Conservation (phyloP, 2,797 vertebrate species). For the Mormyrus hasselquistii region DNA sequence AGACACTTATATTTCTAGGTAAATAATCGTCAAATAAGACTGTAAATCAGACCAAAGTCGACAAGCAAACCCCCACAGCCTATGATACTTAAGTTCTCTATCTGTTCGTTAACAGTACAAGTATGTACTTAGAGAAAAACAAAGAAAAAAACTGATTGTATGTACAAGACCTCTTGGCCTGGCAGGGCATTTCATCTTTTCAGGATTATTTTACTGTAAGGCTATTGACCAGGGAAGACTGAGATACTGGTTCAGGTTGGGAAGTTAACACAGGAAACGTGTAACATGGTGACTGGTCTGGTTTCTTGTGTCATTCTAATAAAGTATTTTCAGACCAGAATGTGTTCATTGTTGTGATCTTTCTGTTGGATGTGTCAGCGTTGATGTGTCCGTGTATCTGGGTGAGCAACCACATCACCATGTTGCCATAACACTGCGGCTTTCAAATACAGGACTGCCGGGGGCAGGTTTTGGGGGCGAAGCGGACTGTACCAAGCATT, state of each 20-base stretch:
- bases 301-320: conserved; percentile 48
- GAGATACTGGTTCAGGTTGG: conserved; percentile 39
- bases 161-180: conserved; percentile 77
- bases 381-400: background rate
- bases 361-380: background rate
- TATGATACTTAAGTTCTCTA: conserved; percentile 76
- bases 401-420: background rate
- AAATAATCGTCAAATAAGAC: conserved; percentile 27
- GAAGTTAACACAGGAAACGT: conserved; percentile 36
- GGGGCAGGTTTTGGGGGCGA: background rate
- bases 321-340: conserved; percentile 44
- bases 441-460: background rate
- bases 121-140: conserved; percentile 64
- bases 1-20: conserved; percentile 32
- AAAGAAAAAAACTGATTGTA: conserved; percentile 65
- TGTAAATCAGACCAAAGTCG: conserved; percentile 37
- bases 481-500: background rate
- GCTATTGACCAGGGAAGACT: conserved; percentile 15
- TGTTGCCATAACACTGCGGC: conserved; percentile 28
- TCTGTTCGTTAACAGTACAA: conserved; percentile 80
- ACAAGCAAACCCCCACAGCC: conserved; percentile 67
- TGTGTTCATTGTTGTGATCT: background rate
- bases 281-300: conserved; percentile 43
- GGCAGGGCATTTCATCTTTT: conserved; percentile 57
- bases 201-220: conserved; percentile 29